A percentile compares a stretch with the other conserved stretches of the same genome.
Evolutionary conservation across 2,888 invertebrate genomes (phyloP).

Genomic region (Orchesella flavescens): DNA sequence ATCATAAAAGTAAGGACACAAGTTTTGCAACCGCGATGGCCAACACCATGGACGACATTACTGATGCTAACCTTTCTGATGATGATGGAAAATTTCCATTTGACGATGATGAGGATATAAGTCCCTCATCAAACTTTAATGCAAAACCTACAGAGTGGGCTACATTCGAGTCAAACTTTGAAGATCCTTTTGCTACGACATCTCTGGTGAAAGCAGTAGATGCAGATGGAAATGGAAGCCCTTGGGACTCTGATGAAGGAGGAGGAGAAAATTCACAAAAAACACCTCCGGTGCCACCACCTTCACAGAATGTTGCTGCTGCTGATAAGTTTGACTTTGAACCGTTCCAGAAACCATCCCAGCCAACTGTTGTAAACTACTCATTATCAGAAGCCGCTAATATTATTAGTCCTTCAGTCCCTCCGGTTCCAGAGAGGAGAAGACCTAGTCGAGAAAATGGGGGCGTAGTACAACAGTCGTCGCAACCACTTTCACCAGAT

Average conservation of each 20-base stretch:
- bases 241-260: slow-evolving; percentile 69
- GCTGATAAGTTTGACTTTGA: slow-evolving; percentile 69
- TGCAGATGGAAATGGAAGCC: slow-evolving; percentile 61
- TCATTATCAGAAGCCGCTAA: slow-evolving; percentile 26
- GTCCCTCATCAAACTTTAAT: slow-evolving; percentile 57
- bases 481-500: slow-evolving; percentile 46
- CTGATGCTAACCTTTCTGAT: slow-evolving; percentile 71
- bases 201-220: slow-evolving; percentile 63
- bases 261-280: slow-evolving; percentile 45
- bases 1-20: slow-evolving; percentile 39
- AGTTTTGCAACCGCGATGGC: slow-evolving; percentile 53
- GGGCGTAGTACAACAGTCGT: slow-evolving; percentile 18
- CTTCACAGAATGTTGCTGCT: neutral
- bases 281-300: slow-evolving; percentile 37
- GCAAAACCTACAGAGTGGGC: slow-evolving; percentile 70
- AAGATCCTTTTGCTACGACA: slow-evolving; percentile 68
- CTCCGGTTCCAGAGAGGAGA: slow-evolving; percentile 40
- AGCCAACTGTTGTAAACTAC: slow-evolving; percentile 34
- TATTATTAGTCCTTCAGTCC: slow-evolving; percentile 33
- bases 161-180: slow-evolving; percentile 72
- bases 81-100: slow-evolving; percentile 68
- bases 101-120: slow-evolving; percentile 69
- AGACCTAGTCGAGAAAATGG: slow-evolving; percentile 49
- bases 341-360: slow-evolving; percentile 69
- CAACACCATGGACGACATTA: slow-evolving; percentile 72